phyloP scores from a whole-genome alignment of 2,888 invertebrate species.

The Bruchidius siliquastri region DNA sequence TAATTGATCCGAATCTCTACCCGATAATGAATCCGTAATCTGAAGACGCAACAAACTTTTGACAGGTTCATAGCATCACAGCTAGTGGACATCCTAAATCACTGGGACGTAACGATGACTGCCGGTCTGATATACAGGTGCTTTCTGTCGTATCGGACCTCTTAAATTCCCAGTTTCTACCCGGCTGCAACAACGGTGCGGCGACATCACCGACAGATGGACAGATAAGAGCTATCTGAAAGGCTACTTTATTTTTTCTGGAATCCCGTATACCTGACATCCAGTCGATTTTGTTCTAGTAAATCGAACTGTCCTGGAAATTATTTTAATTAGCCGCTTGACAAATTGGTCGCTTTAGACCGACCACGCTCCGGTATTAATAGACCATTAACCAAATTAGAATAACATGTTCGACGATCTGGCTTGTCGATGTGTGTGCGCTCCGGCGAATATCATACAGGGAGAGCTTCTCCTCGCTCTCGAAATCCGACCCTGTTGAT shows the following conservation, averaged over 20 bases:
- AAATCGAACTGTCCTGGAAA: slow-evolving; percentile 39
- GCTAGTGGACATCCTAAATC: not conserved
- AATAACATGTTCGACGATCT: slow-evolving; percentile 30
- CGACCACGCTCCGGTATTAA: slow-evolving; percentile 33
- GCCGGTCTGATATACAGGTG: not conserved
- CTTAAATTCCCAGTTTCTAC: not conserved
- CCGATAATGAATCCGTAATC: not conserved
- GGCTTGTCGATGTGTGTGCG: not conserved
- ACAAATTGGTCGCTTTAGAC: slow-evolving; percentile 40
- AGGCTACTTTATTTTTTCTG: slow-evolving; percentile 40
- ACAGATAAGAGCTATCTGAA: slow-evolving; percentile 38
- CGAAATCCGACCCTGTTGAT: too few relatives aligned
- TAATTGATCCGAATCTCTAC: not conserved
- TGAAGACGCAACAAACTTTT: not conserved
- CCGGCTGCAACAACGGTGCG: not conserved
- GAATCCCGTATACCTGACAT: slow-evolving; percentile 29
- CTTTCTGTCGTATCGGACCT: not conserved
- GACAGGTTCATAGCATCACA: not conserved
- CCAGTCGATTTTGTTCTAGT: slow-evolving; percentile 20
- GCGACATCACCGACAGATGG: not conserved
- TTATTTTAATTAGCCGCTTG: slow-evolving; percentile 45
- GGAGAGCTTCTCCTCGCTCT: not conserved
- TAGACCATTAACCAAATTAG: slow-evolving; percentile 41
- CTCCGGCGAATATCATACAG: not conserved
- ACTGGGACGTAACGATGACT: not conserved